Evolutionary conservation across 2,888 invertebrate genomes (phyloP).

Genomic region (Drosophila kanekoi): DNA sequence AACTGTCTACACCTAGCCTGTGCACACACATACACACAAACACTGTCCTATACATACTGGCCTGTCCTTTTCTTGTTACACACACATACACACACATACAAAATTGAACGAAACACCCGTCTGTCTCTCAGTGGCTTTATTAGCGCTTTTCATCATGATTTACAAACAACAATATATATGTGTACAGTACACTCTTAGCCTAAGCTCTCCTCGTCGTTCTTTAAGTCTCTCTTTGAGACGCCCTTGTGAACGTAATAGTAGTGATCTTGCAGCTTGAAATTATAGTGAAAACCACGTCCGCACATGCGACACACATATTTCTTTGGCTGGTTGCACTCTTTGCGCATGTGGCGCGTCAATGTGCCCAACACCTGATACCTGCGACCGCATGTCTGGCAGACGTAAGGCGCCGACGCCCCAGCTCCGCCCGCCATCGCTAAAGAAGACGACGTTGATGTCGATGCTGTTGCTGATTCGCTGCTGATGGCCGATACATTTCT

Average conservation of each 20-base stretch:
- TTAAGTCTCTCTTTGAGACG: slow-evolving; percentile 45
- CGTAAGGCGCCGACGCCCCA: slow-evolving; percentile 59
- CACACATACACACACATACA: neutral
- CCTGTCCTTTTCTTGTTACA: neutral
- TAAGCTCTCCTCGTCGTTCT: slow-evolving; percentile 8
- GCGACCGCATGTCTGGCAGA: slow-evolving; percentile 80
- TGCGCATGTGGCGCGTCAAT: slow-evolving; percentile 87
- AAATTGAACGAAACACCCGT: slow-evolving; percentile 14
- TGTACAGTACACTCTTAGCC: slow-evolving; percentile 16
- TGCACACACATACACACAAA: neutral
- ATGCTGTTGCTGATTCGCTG: slow-evolving; percentile 14
- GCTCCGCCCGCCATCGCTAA: slow-evolving; percentile 6
- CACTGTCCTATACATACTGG: neutral
- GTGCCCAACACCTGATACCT: slow-evolving; percentile 80
- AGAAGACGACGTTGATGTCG: slow-evolving; percentile 13
- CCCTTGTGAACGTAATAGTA: slow-evolving; percentile 79
- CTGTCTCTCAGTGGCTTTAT: slow-evolving; percentile 31
- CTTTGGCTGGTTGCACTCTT: slow-evolving; percentile 84
- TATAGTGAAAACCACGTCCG: slow-evolving; percentile 84
- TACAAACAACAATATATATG: slow-evolving; percentile 15
- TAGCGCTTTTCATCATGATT: slow-evolving; percentile 14
- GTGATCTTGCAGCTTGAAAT: slow-evolving; percentile 83
- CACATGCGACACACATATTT: slow-evolving; percentile 82
- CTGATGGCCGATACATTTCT: slow-evolving; percentile 34
- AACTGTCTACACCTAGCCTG: slow-evolving; percentile 1